Conservation (phyloP, 1,140 invertebrate species). For the Ericerus pela region DNA sequence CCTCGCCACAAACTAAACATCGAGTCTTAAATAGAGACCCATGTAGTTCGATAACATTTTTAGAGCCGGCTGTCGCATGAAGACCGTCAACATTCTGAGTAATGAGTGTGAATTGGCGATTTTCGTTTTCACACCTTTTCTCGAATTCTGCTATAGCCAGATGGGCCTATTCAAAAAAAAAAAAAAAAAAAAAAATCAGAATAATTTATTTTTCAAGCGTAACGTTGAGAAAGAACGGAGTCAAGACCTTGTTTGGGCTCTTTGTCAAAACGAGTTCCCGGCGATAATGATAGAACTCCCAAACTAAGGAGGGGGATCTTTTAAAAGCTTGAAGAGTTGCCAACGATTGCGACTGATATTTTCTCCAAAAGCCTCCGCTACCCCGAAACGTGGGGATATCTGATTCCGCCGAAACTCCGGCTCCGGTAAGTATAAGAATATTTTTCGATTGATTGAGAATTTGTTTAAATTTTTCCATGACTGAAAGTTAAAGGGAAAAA, state of each 20-base stretch:
- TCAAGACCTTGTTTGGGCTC: constrained; percentile 44
- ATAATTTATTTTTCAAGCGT: too few relatives aligned
- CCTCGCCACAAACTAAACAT: constrained; percentile 59
- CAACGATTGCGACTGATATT: constrained; percentile 45
- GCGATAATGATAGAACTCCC: constrained; percentile 67
- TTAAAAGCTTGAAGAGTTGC: constrained; percentile 50
- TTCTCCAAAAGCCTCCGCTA: constrained; percentile 60
- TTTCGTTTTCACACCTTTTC: constrained; percentile 39
- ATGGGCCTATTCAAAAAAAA: too few relatives aligned
- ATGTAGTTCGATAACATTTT: constrained; percentile 76
- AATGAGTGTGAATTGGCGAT: constrained; percentile 47
- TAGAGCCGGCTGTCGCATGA: constrained; percentile 65
- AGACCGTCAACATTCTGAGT: constrained; percentile 91
- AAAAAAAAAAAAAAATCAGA: too few relatives aligned
- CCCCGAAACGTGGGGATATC: constrained; percentile 70
- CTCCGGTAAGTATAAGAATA: constrained; percentile 61
- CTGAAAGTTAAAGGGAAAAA: too few relatives aligned
- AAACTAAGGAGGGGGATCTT: constrained; percentile 51
- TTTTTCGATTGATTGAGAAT: too few relatives aligned
- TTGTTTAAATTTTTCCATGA: too few relatives aligned
- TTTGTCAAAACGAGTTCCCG: constrained; percentile 46
- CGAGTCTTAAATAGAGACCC: constrained; percentile 69
- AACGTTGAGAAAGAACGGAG: not conserved
- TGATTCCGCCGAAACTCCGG: constrained; percentile 64
- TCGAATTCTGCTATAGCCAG: constrained; percentile 63